phyloP scores from a whole-genome alignment of 30 jellyfish, hydroid and myxozoan species.

The Hydra vulgaris region DNA sequence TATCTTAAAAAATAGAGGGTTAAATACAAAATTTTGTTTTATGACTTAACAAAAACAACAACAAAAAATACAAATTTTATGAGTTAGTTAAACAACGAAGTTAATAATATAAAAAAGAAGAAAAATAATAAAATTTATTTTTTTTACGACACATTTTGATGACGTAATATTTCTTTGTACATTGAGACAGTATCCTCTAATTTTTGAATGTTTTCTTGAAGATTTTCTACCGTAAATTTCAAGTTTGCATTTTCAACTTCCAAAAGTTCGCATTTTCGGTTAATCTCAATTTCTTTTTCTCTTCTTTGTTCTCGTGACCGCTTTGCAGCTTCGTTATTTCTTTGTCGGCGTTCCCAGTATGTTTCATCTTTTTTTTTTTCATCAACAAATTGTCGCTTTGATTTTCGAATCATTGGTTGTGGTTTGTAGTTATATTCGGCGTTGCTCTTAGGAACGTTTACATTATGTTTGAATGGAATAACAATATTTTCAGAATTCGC shows the following conservation, averaged over 20 bases:
- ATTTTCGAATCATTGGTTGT: conserved; percentile 24
- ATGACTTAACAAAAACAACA: too few species aligned
- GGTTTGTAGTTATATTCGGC: conserved; percentile 20
- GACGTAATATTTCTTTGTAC: conserved; percentile 17
- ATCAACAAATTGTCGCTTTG: conserved; percentile 15
- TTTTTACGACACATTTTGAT: not conserved
- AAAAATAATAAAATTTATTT: too few species aligned
- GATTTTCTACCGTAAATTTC: not conserved
- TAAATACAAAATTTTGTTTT: too few species aligned
- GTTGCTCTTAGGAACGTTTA: not conserved
- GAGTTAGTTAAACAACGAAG: not conserved
- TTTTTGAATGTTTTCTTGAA: conserved; percentile 5
- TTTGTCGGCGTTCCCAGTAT: conserved; percentile 29
- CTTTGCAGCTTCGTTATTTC: conserved; percentile 31
- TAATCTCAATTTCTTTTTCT: conserved; percentile 26
- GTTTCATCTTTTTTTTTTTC: conserved; percentile 7
- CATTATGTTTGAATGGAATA: not conserved
- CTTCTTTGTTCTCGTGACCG: conserved; percentile 24
- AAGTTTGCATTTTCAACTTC: conserved; percentile 9
- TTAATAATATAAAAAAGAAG: too few species aligned
- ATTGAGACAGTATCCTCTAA: conserved; percentile 14
- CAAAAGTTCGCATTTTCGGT: conserved; percentile 1
- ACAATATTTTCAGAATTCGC: not conserved
- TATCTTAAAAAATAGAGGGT: too few species aligned
- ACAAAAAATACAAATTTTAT: too few species aligned